Evolutionary conservation across 2,888 invertebrate species (phyloP), one percentile per base, ranked within the genome.

Genomic region (Entomobrya proxima): DNA sequence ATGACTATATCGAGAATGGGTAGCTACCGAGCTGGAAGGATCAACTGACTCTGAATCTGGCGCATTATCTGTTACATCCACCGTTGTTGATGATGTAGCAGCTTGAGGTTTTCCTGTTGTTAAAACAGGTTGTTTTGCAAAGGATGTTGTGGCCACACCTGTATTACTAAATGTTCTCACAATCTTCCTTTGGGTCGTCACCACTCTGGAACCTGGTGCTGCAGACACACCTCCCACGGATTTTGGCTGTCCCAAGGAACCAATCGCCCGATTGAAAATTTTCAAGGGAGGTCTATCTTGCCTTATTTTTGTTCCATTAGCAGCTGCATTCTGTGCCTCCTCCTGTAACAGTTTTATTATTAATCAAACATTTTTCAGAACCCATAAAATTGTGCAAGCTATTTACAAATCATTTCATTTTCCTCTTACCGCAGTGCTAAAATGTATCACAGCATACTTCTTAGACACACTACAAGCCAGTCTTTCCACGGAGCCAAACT

Each of bases 401-500:
- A 44, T 40, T 35, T 15, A 69, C 37, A 4, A 52, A 1, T 21
- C 35, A 37, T 21, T 30, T 24, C n/a, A 77, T 18, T 6, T 74
- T 44, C 3, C 35, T 44, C 89, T 89, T 89, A 91, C 93, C 75
- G 94, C 93, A 47, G 92, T 94, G 52, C 94, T 93, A 92, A 95
- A 97, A 90, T 95, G 95, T 9, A 96, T 93, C 0, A 94, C 94
- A 88, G 96, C 96, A 88, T 93, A 93, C 83, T 93, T 93, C 74
- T 94, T 94, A 84, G 94, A 94, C 0, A 94, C 94, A 74, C 94
- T 93, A 76, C 95, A 92, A 47, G 94, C 93, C 74, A 96, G 94
- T 87, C 94, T 94, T 15, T 93, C 93, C 2, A 96, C 94, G 52
- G 93, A 93, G 0, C 97, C 97, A 92, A 94, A 97, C 91, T 94